These are phyloP conservation scores for Chymomyza amoena DNA, from an alignment of 2,888 invertebrate species.

Conservation along the genomic window DNA sequence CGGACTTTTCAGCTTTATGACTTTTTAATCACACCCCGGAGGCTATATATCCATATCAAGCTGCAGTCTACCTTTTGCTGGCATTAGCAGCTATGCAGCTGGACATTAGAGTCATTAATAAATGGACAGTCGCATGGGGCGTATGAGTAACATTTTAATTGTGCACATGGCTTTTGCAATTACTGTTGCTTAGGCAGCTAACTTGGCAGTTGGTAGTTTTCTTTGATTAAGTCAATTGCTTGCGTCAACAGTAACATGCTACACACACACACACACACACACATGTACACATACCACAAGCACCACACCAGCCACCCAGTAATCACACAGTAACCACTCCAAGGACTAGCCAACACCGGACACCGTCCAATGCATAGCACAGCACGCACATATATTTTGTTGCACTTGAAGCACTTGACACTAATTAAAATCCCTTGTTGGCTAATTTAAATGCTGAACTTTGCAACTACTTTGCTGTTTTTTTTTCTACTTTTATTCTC, in stretches of 20 bases:
- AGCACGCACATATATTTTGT: conserved; percentile 38
- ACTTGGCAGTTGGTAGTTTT: conserved; percentile 34
- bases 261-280: too few species aligned
- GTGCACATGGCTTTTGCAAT: neutral
- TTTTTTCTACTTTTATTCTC: conserved; percentile 14
- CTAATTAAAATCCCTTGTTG: conserved; percentile 74
- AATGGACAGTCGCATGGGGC: conserved; percentile 34
- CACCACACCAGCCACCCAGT: neutral
- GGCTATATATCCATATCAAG: neutral
- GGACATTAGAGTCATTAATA: conserved; percentile 51
- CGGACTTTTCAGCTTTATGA: neutral
- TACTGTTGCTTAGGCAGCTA: neutral
- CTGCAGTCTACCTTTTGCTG: neutral
- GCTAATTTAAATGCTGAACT: conserved; percentile 68
- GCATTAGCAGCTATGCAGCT: conserved; percentile 9
- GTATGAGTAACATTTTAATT: conserved; percentile 38
- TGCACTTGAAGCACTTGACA: conserved; percentile 53
- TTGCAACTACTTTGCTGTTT: conserved; percentile 19
- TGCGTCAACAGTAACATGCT: conserved; percentile 23
- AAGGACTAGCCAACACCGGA: neutral
- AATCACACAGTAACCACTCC: neutral
- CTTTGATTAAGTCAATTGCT: conserved; percentile 48
- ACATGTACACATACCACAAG: neutral
- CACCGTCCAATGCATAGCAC: conserved; percentile 12
- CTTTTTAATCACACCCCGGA: neutral